Evolutionary conservation across 2,113 vertebrate genomes (phyloP), one percentile per base, ranked within the genome.

Genomic region (Vidua chalybeata): DNA sequence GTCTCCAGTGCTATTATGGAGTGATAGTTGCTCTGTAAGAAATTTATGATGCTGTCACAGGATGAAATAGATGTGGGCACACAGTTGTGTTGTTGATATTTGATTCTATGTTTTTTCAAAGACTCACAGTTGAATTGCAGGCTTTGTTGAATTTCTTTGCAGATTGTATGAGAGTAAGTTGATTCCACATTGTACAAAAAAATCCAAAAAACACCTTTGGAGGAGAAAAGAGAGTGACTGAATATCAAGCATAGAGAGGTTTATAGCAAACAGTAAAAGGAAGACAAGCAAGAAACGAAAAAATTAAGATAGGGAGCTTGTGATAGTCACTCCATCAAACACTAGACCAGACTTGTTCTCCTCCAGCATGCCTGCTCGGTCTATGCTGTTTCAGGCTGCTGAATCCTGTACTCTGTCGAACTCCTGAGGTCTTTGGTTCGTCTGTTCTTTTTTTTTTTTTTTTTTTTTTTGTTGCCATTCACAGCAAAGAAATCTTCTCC

Each of bases 291-390:
- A 55, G 55, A 67, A 77, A 79, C 39, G 58, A 37, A 71, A 82
- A 95, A 87, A 89, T 61, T 81, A 87, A 91, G 84, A 76, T 63
- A 74, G 31, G 66, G 78, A 91, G 23, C 58, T 43, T 90, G 61
- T 73, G 39, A 74, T 64, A 94, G 81, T 91, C 87, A 90, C 35
- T 95, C 56, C 35, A 77, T 96, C 93, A 94, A 73, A 66, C 67
- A 82, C 22, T 67, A n/a, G 77, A 78, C 81, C 66, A 71, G 55
- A 81, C 74, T 89, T 63, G 49, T 87, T 96, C 85, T 95, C 74
- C 54, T 88, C 30, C 63, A 75, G 33, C 1, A 3, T 95, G 48
- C 52, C 49, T 67, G 62, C 46, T 94, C 39, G 62, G 69, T 55
- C 80, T 68, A 0, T 69, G 39, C 41, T 28, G 59, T 96, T 96